Evolutionary conservation across 2,888 invertebrate genomes (phyloP), one percentile per base, ranked within the genome.

Genomic region (Drosophila nigricruria): DNA sequence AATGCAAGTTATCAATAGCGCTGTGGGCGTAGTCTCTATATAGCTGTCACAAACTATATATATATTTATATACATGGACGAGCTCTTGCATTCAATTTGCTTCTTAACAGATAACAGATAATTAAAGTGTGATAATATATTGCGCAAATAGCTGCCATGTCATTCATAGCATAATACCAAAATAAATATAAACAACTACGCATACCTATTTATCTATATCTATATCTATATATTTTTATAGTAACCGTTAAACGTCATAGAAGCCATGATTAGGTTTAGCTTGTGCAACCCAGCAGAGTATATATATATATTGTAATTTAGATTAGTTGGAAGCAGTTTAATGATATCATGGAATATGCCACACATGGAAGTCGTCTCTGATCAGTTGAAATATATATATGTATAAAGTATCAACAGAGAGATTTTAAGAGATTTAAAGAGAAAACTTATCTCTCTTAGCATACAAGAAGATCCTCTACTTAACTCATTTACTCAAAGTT

Each of bases 41-140:
- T 47, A 27, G 27, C 47, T 47, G 47, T 27, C 47, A 47, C 27
- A 9, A 6, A 25, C 36, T 38, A 8, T 18, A 25, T 60, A 47
- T 47, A 42, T 14, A 5, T 27, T 25, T 25, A 23, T 20, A 6
- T 16, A 25, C 16, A 45, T 16, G 9, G 14, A 38, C 4, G 4
- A 36, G 49, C 60, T 42, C 30, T 30, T 27, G 42, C 50, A 40
- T 63, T 58, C 32, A 62, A 59, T 63, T 64, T 57, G 16, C 36
- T 43, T 52, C 57, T 68, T 49, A 52, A 30, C 57, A 68, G 77
- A 70, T 70, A 77, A 49, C 63, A 78, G 58, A 71, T 71, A 74
- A 78, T 74, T 74, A 67, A 67, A 64, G 50, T 59, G 71, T 45
- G 71, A 78, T 78, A 78, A 78, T 74, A 57, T 32, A 58, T 73